Evolutionary conservation across 2,797 vertebrate species (phyloP).

Genomic region (Macrochelys suwanniensis): DNA sequence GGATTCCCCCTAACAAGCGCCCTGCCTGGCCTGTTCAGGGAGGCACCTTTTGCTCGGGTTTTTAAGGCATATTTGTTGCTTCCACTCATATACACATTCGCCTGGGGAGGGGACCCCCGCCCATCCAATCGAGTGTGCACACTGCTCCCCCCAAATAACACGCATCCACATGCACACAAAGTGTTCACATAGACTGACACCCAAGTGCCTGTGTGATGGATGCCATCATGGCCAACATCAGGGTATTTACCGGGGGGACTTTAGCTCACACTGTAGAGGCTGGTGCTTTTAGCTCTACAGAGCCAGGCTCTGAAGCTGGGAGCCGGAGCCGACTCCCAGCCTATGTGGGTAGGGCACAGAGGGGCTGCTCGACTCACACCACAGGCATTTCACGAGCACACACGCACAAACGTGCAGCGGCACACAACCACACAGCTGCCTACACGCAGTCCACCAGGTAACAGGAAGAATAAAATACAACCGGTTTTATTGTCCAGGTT

Average conservation of each 20-base stretch:
- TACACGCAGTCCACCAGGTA: constrained; percentile 34
- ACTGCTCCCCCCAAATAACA: background rate
- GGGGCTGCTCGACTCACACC: background rate
- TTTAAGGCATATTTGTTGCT: background rate
- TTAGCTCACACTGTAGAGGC: no score
- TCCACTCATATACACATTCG: background rate
- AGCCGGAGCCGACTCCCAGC: background rate
- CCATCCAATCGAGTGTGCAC: background rate
- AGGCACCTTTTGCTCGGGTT: background rate
- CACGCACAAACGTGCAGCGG: background rate
- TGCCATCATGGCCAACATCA: background rate
- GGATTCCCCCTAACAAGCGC: no score
- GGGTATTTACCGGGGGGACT: background rate
- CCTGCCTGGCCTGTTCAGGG: background rate
- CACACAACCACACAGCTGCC: background rate
- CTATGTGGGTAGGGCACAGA: background rate
- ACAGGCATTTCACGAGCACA: no score
- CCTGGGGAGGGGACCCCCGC: background rate
- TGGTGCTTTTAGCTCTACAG: background rate
- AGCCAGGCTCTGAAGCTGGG: background rate
- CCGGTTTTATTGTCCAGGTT: constrained; percentile 70
- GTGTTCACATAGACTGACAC: background rate
- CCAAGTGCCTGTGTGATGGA: background rate
- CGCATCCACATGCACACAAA: background rate
- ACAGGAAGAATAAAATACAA: constrained; percentile 58